Base-by-base conservation (phyloP, 2,888 invertebrate genomes). In the Polymixis lichenea region DNA sequence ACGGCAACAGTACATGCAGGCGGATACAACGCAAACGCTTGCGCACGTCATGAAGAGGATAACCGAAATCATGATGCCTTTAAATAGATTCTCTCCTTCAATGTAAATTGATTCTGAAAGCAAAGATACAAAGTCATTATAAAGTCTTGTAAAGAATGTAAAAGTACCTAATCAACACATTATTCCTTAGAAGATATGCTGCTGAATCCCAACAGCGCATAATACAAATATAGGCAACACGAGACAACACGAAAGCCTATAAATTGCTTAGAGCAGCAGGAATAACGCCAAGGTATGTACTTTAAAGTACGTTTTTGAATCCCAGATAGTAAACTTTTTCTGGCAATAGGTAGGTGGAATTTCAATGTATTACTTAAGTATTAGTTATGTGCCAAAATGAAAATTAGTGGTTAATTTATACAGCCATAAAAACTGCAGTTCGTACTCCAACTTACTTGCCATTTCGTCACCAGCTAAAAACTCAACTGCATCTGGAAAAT, bases 1-100 rank as follows among this genome's bases (percentile, higher is more conserved):
- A 56, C 91, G 92, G 81, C 90, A 94, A 83, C 95, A 95, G 81
- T 95, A 95, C 64, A 93, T 75, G 75, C 95, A 95, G 4, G 95
- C 93, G 22, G 91, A 87, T 17, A 92, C 6, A 25, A 90, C 87
- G 78, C 95, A 93, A 28, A 93, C 22, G 49, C 86, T 83, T 38
- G 93, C 93, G 83, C 95, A 94, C 0, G 89, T 65, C 9, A 93
- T 88, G 75, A 95, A 93, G 25, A 95, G 72, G 56, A 94, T 80
- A 0, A 88, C 92, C 3, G 95, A 90, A 76, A 94, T 82, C 25
- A 92, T 85, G 56, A 95, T 91, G 25, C 94, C 92, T 82, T 85
- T 88, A 81, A 95, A 95, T 51, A 94, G 85, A 66, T 84, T 89
- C 32, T 93, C 89, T 4, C 93, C 92, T 81, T 94, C 93, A 15